Evolutionary conservation across 2,113 vertebrate genomes (phyloP).

Genomic region (Parotia lawesii): DNA sequence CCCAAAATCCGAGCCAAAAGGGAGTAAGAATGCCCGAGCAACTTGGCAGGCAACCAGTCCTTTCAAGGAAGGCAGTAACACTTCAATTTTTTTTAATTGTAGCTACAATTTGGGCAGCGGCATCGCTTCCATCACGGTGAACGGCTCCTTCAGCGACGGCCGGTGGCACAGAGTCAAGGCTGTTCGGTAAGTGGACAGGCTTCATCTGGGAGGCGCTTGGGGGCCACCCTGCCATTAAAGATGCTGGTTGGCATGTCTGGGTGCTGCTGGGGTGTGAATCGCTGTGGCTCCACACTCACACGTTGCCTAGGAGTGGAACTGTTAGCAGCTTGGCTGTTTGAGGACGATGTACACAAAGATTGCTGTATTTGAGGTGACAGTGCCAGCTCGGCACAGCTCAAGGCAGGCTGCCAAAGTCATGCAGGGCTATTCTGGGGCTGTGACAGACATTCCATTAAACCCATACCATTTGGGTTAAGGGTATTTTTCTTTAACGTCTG

Average conservation of each 20-base stretch:
- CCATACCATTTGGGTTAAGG: not conserved
- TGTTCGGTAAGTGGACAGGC: slow-evolving; percentile 77
- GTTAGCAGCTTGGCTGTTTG: not conserved
- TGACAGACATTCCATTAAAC: slow-evolving; percentile 12
- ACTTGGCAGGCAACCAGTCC: not conserved
- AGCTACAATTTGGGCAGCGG: slow-evolving; percentile 96
- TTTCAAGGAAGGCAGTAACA: not conserved
- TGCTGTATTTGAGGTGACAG: not conserved
- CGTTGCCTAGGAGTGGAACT: not conserved
- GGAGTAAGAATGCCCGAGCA: not conserved
- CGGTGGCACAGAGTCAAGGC: slow-evolving; percentile 93
- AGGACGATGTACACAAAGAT: not conserved
- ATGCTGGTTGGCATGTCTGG: fast-evolving
- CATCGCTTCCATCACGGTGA: slow-evolving; percentile 77
- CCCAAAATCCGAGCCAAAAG: fast-evolving
- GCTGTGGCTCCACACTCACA: not conserved
- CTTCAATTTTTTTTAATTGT: not conserved
- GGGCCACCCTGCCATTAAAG: not conserved
- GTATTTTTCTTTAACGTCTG: slow-evolving; percentile 42
- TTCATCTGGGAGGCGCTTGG: not conserved
- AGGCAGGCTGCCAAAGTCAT: slow-evolving; percentile 23
- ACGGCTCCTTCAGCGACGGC: slow-evolving; percentile 88
- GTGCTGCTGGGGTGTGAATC: not conserved
- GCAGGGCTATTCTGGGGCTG: slow-evolving; percentile 16
- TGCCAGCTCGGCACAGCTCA: not conserved